Evolutionary conservation across 1,140 invertebrate species (phyloP).

Genomic region (Achroia grisella): DNA sequence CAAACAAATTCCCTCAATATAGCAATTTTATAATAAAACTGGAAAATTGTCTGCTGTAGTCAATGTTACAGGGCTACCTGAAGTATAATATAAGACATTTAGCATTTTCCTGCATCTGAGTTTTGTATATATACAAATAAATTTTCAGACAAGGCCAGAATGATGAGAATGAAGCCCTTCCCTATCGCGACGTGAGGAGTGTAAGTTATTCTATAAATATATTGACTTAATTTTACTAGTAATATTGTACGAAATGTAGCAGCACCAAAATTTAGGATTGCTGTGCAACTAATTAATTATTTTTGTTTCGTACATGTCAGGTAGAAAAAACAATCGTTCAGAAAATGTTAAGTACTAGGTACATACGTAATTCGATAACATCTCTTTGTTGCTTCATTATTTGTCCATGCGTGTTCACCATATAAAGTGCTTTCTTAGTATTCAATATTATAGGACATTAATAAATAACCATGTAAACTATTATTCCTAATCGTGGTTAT

Average conservation of each 20-base stretch:
- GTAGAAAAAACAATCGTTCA: too few relatives aligned
- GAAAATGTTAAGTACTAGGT: too few relatives aligned
- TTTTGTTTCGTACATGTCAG: too few relatives aligned
- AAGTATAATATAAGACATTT: too few relatives aligned
- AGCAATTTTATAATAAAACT: too few relatives aligned
- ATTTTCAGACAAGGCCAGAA: slow-evolving; percentile 87
- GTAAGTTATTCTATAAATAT: slow-evolving; percentile 77
- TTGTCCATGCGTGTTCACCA: background rate
- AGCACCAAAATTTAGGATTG: background rate
- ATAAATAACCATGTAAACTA: too few relatives aligned
- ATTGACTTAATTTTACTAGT: background rate
- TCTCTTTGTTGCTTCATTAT: background rate
- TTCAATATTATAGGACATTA: too few relatives aligned
- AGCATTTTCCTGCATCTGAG: background rate
- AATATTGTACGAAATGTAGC: background rate
- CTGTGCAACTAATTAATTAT: background rate
- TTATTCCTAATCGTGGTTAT: too few relatives aligned
- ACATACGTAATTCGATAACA: too few relatives aligned
- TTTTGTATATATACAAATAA: background rate
- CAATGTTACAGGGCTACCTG: too few relatives aligned
- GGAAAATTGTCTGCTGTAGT: too few relatives aligned
- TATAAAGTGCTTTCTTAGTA: background rate
- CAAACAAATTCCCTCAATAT: too few relatives aligned
- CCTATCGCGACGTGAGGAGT: slow-evolving; percentile 83
- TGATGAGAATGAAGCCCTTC: slow-evolving; percentile 89